Evolutionary conservation across 2,888 invertebrate species (phyloP), one percentile per base, ranked within the genome.

Genomic region (Zaprionus bogoriensis): DNA sequence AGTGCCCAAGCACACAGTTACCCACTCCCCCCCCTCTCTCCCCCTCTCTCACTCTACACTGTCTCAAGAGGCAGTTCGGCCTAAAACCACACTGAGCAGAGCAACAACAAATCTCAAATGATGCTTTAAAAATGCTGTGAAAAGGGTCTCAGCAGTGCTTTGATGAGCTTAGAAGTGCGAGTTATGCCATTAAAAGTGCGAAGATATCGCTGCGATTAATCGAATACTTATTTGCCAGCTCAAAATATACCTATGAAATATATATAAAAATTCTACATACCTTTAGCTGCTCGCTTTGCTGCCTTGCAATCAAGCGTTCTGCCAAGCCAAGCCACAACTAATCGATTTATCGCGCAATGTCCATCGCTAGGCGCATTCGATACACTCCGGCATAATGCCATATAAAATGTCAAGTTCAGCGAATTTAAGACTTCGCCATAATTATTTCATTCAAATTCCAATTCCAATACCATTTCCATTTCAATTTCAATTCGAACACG

Each of bases 331-430:
- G 7, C 17, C 59, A 63, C 19, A 60, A 7, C 76, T 38, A 74
- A 74, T 70, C 50, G 63, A 67, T 72, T 55, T 47, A 27, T n/a
- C n/a, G 20, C 14, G 50, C 67, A 42, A 67, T 51, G n/a, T 19
- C 12, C 51, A 38, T n/a, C n/a, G n/a, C n/a, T n/a, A n/a, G n/a
- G n/a, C n/a, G n/a, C n/a, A 75, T 75, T 82, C 61, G 76, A 32
- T 55, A 51, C 55, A 62, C 41, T 51, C 36, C 28, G 30, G 30
- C 20, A 46, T 51, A 65, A 55, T 63, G 47, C 62, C 58, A 57
- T 76, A 86, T 76, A 86, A 79, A 86, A 80, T 83, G 81, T 86
- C 86, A 83, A 86, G 80, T 79, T 83, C 81, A 70, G 30, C 50
- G 72, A 70, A 77, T 76, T 59, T 69, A 66, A 69, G 46, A 70